Evolutionary conservation across 1,140 invertebrate genomes (phyloP).

Genomic region (Orchesella cincta): DNA sequence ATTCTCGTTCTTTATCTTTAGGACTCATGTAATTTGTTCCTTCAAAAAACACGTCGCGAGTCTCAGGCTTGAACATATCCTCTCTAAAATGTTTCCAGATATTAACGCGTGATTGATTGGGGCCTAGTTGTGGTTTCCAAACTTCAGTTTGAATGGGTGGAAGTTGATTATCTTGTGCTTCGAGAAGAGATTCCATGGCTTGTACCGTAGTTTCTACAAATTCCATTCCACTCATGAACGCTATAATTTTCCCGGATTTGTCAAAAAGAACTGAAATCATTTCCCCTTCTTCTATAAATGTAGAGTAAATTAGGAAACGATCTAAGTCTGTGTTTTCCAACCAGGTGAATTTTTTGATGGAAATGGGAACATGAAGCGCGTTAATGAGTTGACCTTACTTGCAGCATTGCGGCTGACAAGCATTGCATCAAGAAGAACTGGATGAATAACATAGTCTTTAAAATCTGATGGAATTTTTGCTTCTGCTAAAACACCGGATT

Average conservation of each 20-base stretch:
- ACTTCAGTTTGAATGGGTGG: neutral
- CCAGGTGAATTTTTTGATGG: slow-evolving; percentile 42
- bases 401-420: slow-evolving; percentile 38
- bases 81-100: neutral
- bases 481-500: slow-evolving; percentile 22
- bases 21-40: neutral
- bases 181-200: neutral
- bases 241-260: neutral
- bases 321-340: neutral
- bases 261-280: slow-evolving; percentile 7
- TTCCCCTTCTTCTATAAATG: too few relatives aligned
- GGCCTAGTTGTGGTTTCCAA: neutral
- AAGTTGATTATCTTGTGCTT: neutral
- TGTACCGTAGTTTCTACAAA: slow-evolving; percentile 10
- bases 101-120: neutral
- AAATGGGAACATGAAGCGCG: slow-evolving; percentile 34
- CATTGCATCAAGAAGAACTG: slow-evolving; percentile 37
- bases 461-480: neutral
- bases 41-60: neutral
- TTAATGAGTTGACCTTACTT: neutral
- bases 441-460: slow-evolving; percentile 38
- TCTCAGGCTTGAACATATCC: neutral
- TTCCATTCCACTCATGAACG: slow-evolving; percentile 7
- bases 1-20: neutral
- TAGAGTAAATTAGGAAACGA: too few relatives aligned